Evolutionary conservation across 2,113 vertebrate genomes (phyloP).

Genomic region (Actenoides lindsayi): DNA sequence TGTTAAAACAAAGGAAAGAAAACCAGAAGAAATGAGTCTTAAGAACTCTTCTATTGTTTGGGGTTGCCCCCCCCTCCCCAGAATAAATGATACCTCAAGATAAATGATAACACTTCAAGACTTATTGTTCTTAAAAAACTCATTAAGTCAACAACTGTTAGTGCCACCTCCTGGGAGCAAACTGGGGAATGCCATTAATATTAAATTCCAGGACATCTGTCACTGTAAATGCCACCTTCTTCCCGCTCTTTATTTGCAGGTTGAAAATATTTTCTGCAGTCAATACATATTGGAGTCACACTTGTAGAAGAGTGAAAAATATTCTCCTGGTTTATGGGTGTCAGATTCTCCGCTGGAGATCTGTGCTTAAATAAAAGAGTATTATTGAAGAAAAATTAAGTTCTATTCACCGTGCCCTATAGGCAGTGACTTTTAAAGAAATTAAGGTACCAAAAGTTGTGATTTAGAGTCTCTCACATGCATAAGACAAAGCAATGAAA

Average conservation of each 20-base stretch:
- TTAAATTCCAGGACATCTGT: not conserved
- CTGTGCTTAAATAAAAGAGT: not conserved
- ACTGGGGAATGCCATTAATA: not conserved
- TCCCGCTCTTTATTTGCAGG: not conserved
- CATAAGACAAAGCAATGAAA: not conserved
- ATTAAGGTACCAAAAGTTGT: not conserved
- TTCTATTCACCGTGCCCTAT: not conserved
- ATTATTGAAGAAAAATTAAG: not conserved
- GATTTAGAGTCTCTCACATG: not conserved
- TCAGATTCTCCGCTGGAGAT: not conserved
- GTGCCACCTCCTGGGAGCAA: not conserved
- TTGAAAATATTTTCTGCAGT: not conserved
- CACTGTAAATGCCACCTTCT: not conserved
- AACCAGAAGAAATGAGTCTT: not conserved
- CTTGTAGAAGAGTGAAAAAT: not conserved
- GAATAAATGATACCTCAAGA: not conserved
- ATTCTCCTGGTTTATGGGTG: not conserved
- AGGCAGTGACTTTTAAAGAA: not conserved
- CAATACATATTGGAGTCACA: not conserved
- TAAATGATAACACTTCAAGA: not conserved
- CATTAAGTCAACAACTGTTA: not conserved
- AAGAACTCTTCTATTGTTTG: not conserved
- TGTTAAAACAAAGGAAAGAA: not conserved
- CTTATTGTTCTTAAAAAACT: not conserved
- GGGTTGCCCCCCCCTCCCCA: not conserved